These are phyloP conservation scores for Orientallactaga sibirica DNA, from an alignment of 2,797 vertebrate species.

Conservation along the genomic window DNA sequence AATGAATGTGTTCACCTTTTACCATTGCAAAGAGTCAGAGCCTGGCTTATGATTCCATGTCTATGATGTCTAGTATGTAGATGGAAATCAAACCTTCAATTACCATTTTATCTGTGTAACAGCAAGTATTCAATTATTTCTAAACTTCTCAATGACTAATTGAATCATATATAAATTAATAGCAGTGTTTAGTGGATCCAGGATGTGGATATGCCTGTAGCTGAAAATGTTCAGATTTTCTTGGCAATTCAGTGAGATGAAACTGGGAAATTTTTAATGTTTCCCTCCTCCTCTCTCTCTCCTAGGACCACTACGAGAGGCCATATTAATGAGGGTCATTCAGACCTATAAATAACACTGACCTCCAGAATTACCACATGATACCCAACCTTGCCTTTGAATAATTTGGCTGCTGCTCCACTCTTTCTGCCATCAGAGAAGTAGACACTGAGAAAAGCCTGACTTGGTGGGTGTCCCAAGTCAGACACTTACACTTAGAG, in stretches of 20 bases:
- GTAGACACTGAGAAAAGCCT: constrained; percentile 31
- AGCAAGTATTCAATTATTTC: constrained; percentile 59
- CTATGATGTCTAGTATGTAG: neutral
- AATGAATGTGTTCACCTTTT: neutral
- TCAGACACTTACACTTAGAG: neutral
- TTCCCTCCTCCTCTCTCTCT: constrained; percentile 30
- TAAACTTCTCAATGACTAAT: constrained; percentile 48
- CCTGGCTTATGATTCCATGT: neutral
- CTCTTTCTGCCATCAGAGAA: constrained; percentile 35
- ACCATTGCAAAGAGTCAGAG: neutral
- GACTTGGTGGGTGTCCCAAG: constrained; percentile 43
- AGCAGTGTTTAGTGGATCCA: neutral
- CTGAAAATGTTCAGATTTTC: constrained; percentile 3
- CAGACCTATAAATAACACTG: constrained; percentile 45
- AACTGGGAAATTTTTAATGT: constrained; percentile 7
- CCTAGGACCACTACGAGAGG: constrained; percentile 34
- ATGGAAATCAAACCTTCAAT: constrained; percentile 14
- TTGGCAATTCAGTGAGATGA: constrained; percentile 19
- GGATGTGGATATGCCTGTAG: neutral
- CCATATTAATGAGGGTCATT: constrained; percentile 24
- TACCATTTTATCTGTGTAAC: neutral
- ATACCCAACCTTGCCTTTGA: constrained; percentile 55
- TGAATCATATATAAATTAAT: constrained; percentile 34
- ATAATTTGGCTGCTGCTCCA: neutral
- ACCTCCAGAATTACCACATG: constrained; percentile 57